These are phyloP conservation scores for Leucosticte australis DNA, from an alignment of 2,113 vertebrate species.

Conservation along the genomic window DNA sequence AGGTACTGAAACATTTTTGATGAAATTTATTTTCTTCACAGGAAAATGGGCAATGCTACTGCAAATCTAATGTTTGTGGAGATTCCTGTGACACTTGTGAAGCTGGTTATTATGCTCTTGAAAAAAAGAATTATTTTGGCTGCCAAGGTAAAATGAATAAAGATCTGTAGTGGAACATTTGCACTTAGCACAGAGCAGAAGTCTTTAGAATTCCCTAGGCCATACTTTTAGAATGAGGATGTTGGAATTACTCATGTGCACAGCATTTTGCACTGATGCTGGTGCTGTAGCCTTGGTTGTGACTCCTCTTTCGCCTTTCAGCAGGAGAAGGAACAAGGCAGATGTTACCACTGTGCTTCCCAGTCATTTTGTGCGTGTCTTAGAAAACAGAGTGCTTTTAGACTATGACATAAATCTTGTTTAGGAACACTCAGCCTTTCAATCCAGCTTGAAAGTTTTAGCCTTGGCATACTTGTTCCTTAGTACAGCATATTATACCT, in stretches of 20 bases:
- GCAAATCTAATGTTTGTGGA: constrained; percentile 83
- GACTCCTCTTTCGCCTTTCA: not conserved
- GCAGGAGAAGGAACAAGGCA: not conserved
- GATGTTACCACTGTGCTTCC: not conserved
- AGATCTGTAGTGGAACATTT: not conserved
- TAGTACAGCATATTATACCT: not conserved
- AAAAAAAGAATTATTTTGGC: constrained; percentile 87
- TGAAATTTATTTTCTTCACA: constrained; percentile 43
- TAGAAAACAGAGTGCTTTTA: not conserved
- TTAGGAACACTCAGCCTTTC: not conserved
- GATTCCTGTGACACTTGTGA: constrained; percentile 82
- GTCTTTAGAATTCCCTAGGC: not conserved
- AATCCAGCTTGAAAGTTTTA: not conserved
- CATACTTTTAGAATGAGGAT: not conserved
- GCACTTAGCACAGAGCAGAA: not conserved
- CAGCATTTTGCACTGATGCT: not conserved
- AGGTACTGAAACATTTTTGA: not conserved
- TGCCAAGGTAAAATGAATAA: constrained; percentile 82
- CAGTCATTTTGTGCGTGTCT: not conserved
- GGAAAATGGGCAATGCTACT: constrained; percentile 86
- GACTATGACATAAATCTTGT: fast-evolving
- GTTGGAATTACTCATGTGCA: not conserved
- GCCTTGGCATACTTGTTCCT: not conserved
- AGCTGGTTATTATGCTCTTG: constrained; percentile 83
- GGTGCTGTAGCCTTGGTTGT: not conserved